phyloP scores from a whole-genome alignment of 1,140 invertebrate genomes.

The Zaprionus tsacasi region DNA sequence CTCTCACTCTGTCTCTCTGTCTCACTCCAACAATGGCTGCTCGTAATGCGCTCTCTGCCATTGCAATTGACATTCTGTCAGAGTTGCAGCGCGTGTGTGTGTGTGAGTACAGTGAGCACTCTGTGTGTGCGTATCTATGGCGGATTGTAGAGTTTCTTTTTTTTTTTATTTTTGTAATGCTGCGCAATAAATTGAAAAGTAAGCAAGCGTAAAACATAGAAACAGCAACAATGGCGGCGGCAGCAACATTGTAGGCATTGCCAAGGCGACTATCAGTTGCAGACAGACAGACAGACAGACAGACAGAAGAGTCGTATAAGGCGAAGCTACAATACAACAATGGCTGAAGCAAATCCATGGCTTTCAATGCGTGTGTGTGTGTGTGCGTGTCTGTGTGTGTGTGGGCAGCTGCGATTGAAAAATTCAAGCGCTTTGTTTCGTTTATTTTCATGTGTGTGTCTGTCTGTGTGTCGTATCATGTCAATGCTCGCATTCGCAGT shows the following conservation, averaged over 20 bases:
- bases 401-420: slow-evolving; percentile 66
- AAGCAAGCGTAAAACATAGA: slow-evolving; percentile 68
- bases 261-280: slow-evolving; percentile 72
- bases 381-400: slow-evolving; percentile 2
- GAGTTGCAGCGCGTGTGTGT: slow-evolving; percentile 28
- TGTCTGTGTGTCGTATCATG: slow-evolving; percentile 37
- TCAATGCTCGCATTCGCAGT: slow-evolving; percentile 49
- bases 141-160: slow-evolving; percentile 3
- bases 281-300: slow-evolving; percentile 36
- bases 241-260: slow-evolving; percentile 58
- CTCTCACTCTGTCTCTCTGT: slow-evolving; percentile 6
- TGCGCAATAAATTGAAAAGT: slow-evolving; percentile 78
- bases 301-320: slow-evolving; percentile 57
- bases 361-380: slow-evolving; percentile 8
- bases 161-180: slow-evolving; percentile 59
- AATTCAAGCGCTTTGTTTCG: slow-evolving; percentile 63
- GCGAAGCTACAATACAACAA: slow-evolving; percentile 42
- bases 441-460: slow-evolving; percentile 4
- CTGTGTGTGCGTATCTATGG: slow-evolving; percentile 12
- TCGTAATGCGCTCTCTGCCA: slow-evolving; percentile 65
- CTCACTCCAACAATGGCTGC: background rate
- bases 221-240: slow-evolving; percentile 4
- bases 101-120: slow-evolving; percentile 14
- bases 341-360: slow-evolving; percentile 32
- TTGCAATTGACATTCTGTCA: slow-evolving; percentile 76